Evolutionary conservation across 2,113 vertebrate species (phyloP), one percentile per base, ranked within the genome.

Genomic region (Poeciliopsis turrubarensis): DNA sequence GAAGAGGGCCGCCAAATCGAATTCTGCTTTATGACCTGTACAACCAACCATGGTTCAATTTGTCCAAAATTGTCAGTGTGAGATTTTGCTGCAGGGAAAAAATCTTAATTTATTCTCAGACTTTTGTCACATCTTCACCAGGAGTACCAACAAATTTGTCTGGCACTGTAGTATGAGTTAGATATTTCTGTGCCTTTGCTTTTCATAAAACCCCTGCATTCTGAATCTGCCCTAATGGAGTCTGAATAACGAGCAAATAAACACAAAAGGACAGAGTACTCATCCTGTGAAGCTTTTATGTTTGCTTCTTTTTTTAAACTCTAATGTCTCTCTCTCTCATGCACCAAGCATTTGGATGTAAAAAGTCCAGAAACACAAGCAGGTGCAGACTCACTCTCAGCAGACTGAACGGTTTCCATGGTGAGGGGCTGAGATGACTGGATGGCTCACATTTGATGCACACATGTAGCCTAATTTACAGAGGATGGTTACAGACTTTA

Each of bases 121-220:
- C 5, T 25, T 57, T 57, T 57, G n/a, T 22, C 22, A 57, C 51
- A 57, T 57, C 51, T 57, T 57, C 51, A n/a, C 25, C 25, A 11
- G 51, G 51, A 10, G 22, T 57, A 1, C 22, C 51, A 57, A 57
- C 22, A 57, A 57, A n/a, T 57, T 0, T 25, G 19, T n/a, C 51
- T 57, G 51, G 22, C 51, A 10, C 8, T 57, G 2, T 57, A n/a
- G 51, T 57, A 7, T 11, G n/a, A 75, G 44, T 80, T 86, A 82
- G 74, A 82, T 83, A 37, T 88, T 86, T 87, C 64, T 81, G 89
- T 91, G 89, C 92, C 90, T 93, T 92, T 87, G 73, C 80, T 91
- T 80, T 83, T 68, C 84, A 84, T 27, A 44, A 76, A 60, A 29
- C 71, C 67, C 77, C 63, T 26, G 26, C 74, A 75, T 64, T 19